phyloP scores from a whole-genome alignment of 2,888 invertebrate genomes.

The Therioaphis trifolii region DNA sequence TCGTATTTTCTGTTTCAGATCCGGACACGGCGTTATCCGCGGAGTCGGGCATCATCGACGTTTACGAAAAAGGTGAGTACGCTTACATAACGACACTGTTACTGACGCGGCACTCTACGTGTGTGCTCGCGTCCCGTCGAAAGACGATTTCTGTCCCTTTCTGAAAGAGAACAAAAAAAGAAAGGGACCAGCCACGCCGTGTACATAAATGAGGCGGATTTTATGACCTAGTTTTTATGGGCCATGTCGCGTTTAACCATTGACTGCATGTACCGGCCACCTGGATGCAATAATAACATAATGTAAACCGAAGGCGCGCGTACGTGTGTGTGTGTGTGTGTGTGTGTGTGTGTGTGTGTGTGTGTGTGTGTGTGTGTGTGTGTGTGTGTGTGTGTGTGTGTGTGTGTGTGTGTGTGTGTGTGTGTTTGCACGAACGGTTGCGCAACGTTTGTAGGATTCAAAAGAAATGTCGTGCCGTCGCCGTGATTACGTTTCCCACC shows the following conservation, averaged over 20 bases:
- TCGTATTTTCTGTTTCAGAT: constrained; percentile 40
- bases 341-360: too few relatives aligned
- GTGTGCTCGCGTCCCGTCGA: neutral
- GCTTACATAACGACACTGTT: constrained; percentile 25
- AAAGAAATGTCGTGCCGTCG: neutral
- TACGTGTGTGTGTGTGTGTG: too few relatives aligned
- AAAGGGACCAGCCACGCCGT: constrained; percentile 32
- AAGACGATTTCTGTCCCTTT: constrained; percentile 46
- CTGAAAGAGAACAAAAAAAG: constrained; percentile 12
- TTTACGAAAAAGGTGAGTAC: constrained; percentile 49
- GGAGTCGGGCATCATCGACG: constrained; percentile 11
- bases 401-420: too few relatives aligned
- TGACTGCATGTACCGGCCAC: constrained; percentile 9
- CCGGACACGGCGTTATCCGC: neutral
- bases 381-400: too few relatives aligned
- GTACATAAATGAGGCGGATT: constrained; percentile 14
- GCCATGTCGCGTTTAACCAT: constrained; percentile 27
- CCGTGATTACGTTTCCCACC: neutral
- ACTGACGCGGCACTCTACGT: constrained; percentile 31
- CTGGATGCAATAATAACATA: constrained; percentile 13
- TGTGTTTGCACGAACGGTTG: neutral
- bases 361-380: too few relatives aligned
- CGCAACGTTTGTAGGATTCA: neutral
- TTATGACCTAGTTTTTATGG: constrained; percentile 55
- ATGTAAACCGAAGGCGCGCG: too few relatives aligned